Evolutionary conservation across 2,888 invertebrate genomes (phyloP), one percentile per base, ranked within the genome.

Genomic region (Epirrhoe tristata): DNA sequence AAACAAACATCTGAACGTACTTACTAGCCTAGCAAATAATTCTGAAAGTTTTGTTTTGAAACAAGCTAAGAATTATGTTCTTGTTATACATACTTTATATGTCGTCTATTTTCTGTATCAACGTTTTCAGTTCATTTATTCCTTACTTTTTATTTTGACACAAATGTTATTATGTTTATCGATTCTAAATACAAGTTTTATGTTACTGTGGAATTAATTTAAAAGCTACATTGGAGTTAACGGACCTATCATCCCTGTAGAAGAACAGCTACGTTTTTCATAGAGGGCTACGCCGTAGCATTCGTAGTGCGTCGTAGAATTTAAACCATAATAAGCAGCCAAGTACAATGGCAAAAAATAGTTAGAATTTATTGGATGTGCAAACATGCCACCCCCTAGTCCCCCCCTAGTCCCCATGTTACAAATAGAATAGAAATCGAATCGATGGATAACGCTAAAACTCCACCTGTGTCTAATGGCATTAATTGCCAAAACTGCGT

Each of bases 1-100:
- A 55, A 61, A 55, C 34, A 61, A 61, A 55, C 48, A 53, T 39
- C 14, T 12, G 8, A 46, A 43, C 46, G 12, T 36, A 61, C 32
- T 12, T 46, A 34, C 48, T 54, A 17, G 34, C 16, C 34, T 34
- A 34, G n/a, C 34, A 54, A 61, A 61, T 17, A 61, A 54, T 61
- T 48, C 34, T 61, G 61, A 55, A 61, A 48, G 31, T 55, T 54
- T 61, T 61, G 55, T 61, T 61, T 32, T 17, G 8, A 61, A 61
- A 61, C 61, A 48, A 55, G 12, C 55, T 48, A 46, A 55, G 61
- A 61, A 48, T 55, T 48, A 61, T 55, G 48, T 55, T 55, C 8
- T 39, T 31, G 39, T 43, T 10, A 43, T 12, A 12, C 12, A 10
- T 43, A 43, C 39, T 43, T 10, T 43, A 12, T 43, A 12, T 12